Evolutionary conservation across 2,113 vertebrate species (phyloP).

Genomic region (Platanista minor): DNA sequence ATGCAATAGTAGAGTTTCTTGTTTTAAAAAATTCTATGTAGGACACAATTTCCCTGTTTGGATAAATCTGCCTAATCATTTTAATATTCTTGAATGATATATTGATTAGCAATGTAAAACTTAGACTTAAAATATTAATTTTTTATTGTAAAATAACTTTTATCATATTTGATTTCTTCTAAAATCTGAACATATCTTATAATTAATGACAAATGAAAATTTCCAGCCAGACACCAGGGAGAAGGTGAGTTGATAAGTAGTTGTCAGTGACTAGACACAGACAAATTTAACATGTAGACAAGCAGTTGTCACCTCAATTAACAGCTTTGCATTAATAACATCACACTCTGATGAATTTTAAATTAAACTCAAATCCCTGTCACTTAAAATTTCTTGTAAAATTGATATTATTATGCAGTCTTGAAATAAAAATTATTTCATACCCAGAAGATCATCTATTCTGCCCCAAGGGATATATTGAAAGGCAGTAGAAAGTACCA

Average conservation of each 20-base stretch:
- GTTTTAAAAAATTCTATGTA: not conserved
- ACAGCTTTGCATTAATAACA: not conserved
- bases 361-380: not conserved
- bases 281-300: not conserved
- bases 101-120: not conserved
- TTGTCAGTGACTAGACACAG: not conserved
- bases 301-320: not conserved
- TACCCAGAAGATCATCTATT: not conserved
- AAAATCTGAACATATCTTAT: not conserved
- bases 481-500: not conserved
- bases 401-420: not conserved
- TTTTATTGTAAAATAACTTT: not conserved
- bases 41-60: not conserved
- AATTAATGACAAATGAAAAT: slow-evolving; percentile 2
- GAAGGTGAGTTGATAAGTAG: not conserved
- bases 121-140: not conserved
- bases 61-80: not conserved
- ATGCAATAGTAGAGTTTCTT: not conserved
- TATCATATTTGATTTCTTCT: not conserved
- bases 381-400: slow-evolving; percentile 10
- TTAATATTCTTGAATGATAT: not conserved
- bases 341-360: not conserved
- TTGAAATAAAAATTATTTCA: slow-evolving; percentile 17
- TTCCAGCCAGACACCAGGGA: not conserved
- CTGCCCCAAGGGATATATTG: not conserved